These are phyloP conservation scores for Stenodema calcarata DNA, from an alignment of 2,888 invertebrate genomes.

Conservation along the genomic window DNA sequence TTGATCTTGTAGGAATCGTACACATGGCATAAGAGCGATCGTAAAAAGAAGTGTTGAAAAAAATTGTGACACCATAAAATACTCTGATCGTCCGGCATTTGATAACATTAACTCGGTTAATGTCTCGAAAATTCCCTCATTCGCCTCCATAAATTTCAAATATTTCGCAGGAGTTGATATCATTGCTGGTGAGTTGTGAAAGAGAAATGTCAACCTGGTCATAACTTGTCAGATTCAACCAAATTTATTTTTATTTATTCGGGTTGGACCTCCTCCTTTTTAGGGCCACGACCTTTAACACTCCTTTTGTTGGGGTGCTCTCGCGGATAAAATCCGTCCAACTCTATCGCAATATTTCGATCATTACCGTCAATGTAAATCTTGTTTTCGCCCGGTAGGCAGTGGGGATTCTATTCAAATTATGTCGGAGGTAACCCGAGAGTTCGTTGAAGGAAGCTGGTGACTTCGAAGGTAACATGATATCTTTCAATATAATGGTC, in stretches of 20 bases:
- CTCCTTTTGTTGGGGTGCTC: neutral
- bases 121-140: neutral
- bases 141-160: neutral
- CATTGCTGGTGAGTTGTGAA: neutral
- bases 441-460: neutral
- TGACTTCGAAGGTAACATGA: too few relatives aligned
- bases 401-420: neutral
- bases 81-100: too few relatives aligned
- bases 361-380: neutral
- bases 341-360: neutral
- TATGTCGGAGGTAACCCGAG: neutral
- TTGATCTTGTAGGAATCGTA: too few relatives aligned
- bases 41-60: too few relatives aligned
- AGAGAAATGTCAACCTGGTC: slow-evolving; percentile 14
- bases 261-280: neutral
- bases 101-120: neutral
- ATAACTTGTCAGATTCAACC: slow-evolving; percentile 9
- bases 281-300: neutral
- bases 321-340: neutral
- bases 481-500: too few relatives aligned
- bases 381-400: neutral
- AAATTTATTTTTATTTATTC: neutral
- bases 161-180: neutral
- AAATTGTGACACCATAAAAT: too few relatives aligned
- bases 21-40: too few relatives aligned